These are phyloP conservation scores for Parnassius apollo DNA, from an alignment of 2,888 invertebrate species.

Conservation along the genomic window DNA sequence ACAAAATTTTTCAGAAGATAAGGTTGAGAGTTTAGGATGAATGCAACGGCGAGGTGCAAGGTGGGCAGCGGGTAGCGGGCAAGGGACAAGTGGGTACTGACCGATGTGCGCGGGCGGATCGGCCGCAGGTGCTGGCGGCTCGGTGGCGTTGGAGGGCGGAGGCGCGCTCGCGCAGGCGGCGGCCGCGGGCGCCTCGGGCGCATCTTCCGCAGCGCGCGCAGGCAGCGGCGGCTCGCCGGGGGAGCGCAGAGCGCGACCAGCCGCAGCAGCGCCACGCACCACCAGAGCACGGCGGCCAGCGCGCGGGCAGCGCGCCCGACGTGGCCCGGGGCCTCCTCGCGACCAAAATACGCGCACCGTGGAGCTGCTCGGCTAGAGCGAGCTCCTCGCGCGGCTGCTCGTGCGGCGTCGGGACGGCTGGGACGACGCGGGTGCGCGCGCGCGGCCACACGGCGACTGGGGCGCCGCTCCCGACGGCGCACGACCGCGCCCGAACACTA, in stretches of 20 bases:
- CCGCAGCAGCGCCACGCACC: constrained; percentile 80
- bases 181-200: constrained; percentile 63
- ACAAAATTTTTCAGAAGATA: constrained; percentile 29
- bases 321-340: constrained; percentile 73
- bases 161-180: constrained; percentile 71
- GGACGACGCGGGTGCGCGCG: constrained; percentile 77
- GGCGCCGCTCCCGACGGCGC: constrained; percentile 70
- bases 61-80: not conserved
- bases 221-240: constrained; percentile 64
- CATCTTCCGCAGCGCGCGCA: constrained; percentile 72
- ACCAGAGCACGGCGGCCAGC: constrained; percentile 80
- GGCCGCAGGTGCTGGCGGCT: constrained; percentile 52
- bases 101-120: constrained; percentile 60
- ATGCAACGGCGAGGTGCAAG: constrained; percentile 28
- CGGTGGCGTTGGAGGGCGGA: constrained; percentile 68
- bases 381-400: constrained; percentile 32
- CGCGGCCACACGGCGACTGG: constrained; percentile 79
- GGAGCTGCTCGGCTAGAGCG: constrained; percentile 53
- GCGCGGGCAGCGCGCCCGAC: constrained; percentile 76
- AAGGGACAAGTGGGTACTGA: constrained; percentile 48
- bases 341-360: constrained; percentile 78
- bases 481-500: constrained; percentile 80
- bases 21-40: constrained; percentile 29
- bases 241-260: constrained; percentile 77
- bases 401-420: constrained; percentile 61